Conservation (phyloP, 1,140 invertebrate genomes). For the Drosophila elegans region DNA sequence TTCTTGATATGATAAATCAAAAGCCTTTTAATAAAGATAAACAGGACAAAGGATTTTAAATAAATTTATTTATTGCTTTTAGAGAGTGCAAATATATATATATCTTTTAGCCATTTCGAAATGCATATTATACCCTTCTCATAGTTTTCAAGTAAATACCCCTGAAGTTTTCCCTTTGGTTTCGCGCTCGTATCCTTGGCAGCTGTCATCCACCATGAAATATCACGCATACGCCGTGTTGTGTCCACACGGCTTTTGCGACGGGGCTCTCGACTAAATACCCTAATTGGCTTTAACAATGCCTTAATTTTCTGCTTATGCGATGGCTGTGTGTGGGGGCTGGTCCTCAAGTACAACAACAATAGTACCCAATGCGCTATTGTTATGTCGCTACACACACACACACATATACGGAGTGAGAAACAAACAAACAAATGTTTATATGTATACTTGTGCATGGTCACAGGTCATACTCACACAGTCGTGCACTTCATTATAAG, state of each 20-base stretch:
- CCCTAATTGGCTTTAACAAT: constrained; percentile 78
- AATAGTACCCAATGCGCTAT: constrained; percentile 61
- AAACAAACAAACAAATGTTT: constrained; percentile 19
- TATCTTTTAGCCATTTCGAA: not conserved
- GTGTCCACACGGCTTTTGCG: constrained; percentile 32
- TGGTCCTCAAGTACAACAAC: constrained; percentile 45
- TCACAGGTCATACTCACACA: constrained; percentile 56
- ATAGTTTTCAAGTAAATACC: not conserved
- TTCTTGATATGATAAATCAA: constrained; percentile 17
- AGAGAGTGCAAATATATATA: too few relatives aligned
- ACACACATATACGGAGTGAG: constrained; percentile 14
- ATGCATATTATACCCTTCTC: constrained; percentile 5
- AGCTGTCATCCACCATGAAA: constrained; percentile 36
- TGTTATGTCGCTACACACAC: constrained; percentile 53
- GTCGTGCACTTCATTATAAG: constrained; percentile 70
- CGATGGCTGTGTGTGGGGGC: constrained; percentile 11
- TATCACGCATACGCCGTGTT: constrained; percentile 63
- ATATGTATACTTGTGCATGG: constrained; percentile 39
- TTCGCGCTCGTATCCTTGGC: constrained; percentile 25
- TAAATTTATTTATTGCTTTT: too few relatives aligned
- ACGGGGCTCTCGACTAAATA: constrained; percentile 59
- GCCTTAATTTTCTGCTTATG: constrained; percentile 69
- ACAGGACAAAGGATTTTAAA: not conserved
- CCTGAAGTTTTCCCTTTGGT: constrained; percentile 20
- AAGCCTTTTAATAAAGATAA: not conserved